phyloP scores from a whole-genome alignment of 2,888 invertebrate genomes.

The Hirtodrosophila histrioides region DNA sequence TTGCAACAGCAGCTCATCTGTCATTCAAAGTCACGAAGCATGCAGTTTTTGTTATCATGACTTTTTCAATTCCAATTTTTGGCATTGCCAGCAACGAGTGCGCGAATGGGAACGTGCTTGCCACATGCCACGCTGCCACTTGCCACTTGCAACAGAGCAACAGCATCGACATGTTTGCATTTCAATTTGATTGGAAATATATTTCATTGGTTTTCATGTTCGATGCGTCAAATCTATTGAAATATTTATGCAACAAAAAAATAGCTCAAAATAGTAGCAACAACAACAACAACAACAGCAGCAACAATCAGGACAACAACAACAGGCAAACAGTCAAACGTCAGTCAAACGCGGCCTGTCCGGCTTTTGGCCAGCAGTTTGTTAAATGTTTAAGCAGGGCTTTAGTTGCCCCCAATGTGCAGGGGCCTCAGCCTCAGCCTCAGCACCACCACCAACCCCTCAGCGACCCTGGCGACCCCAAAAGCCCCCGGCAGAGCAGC shows the following conservation, averaged over 20 bases:
- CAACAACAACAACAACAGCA: constrained; percentile 22
- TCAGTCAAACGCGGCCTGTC: constrained; percentile 69
- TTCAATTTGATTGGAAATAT: constrained; percentile 77
- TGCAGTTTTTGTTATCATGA: constrained; percentile 72
- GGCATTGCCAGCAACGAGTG: constrained; percentile 40
- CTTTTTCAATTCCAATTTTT: constrained; percentile 72
- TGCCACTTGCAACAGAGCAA: constrained; percentile 16
- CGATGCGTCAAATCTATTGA: constrained; percentile 57
- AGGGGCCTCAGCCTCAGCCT: not conserved
- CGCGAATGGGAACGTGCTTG: constrained; percentile 24
- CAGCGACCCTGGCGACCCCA: constrained; percentile 1
- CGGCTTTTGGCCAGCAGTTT: constrained; percentile 74
- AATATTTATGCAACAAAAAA: constrained; percentile 56
- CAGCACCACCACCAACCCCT: no score
- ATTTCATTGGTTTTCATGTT: constrained; percentile 60
- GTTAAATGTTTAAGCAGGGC: constrained; percentile 75
- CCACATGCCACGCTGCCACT: constrained; percentile 17
- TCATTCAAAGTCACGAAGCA: constrained; percentile 74
- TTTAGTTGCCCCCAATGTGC: constrained; percentile 47
- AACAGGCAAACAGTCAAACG: constrained; percentile 56
- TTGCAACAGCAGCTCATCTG: constrained; percentile 70
- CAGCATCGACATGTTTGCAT: constrained; percentile 66
- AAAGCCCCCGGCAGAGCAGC: constrained; percentile 22
- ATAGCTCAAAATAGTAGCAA: no score
- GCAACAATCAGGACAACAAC: constrained; percentile 10